Conservation (phyloP, 2,113 vertebrate species). For the Stomatorhinus ivindoensis region DNA sequence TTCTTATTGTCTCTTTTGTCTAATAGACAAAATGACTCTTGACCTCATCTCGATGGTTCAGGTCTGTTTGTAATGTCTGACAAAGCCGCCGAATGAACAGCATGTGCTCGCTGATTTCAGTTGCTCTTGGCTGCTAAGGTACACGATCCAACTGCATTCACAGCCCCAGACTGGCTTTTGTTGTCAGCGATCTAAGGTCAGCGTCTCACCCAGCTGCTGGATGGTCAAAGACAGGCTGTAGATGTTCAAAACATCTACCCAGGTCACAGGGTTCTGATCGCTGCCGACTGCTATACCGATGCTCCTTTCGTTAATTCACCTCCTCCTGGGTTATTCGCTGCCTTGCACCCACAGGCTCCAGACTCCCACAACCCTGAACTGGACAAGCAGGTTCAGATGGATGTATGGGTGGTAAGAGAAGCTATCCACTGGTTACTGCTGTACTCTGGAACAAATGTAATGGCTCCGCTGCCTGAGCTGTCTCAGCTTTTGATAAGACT, state of each 20-base stretch:
- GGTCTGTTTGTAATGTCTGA: not conserved
- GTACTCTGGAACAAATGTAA: not conserved
- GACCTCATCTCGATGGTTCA: not conserved
- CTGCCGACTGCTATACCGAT: not conserved
- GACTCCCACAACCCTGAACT: not conserved
- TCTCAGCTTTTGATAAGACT: not conserved
- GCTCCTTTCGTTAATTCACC: not conserved
- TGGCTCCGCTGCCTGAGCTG: not conserved
- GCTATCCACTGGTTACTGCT: not conserved
- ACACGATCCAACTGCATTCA: not conserved
- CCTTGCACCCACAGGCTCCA: not conserved
- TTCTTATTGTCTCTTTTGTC: not conserved
- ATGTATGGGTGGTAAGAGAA: not conserved
- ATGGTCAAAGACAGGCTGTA: not conserved
- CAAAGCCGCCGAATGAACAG: not conserved
- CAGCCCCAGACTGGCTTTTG: not conserved
- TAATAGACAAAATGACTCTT: not conserved
- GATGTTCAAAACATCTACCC: not conserved
- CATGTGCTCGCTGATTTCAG: not conserved
- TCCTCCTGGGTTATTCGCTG: not conserved
- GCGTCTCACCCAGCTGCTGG: not conserved
- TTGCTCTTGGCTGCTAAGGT: not conserved
- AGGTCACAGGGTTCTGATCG: not conserved
- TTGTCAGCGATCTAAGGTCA: not conserved
- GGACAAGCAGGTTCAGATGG: not conserved